A percentile compares a stretch with the other conserved stretches of the same genome.
Conservation (phyloP, 2,113 vertebrate genomes). For the Nanorana parkeri region DNA sequence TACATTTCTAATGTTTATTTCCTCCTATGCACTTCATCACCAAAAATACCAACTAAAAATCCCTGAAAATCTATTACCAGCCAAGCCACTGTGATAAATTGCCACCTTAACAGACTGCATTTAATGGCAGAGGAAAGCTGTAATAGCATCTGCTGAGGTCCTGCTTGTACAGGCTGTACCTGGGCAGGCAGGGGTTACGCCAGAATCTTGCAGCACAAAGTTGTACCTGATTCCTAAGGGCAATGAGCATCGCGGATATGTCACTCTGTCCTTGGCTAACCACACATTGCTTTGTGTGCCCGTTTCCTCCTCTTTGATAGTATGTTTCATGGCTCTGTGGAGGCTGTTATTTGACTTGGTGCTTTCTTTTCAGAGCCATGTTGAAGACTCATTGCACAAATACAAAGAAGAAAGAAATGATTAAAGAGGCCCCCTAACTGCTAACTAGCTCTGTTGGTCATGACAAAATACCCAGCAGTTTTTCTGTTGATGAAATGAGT, state of each 20-base stretch:
- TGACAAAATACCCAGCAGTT: slow-evolving; percentile 3
- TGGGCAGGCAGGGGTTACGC: slow-evolving; percentile 7
- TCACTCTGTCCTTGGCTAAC: slow-evolving; percentile 34
- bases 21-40: neutral
- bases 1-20: neutral
- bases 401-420: slow-evolving; percentile 3
- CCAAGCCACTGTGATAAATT: slow-evolving; percentile 13
- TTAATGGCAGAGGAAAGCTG: neutral
- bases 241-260: neutral
- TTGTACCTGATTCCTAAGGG: slow-evolving; percentile 20
- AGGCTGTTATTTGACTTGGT: neutral
- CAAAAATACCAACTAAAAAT: neutral
- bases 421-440: neutral
- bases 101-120: neutral
- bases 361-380: neutral
- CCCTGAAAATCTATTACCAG: slow-evolving; percentile 10
- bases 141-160: neutral
- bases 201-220: slow-evolving; percentile 9
- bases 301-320: neutral
- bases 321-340: neutral
- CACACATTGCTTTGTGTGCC: neutral
- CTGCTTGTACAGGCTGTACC: neutral
- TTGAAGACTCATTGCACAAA: neutral
- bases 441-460: neutral
- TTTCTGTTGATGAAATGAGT: neutral